phyloP scores from a whole-genome alignment of 2,888 invertebrate genomes.

The Chydorus sphaericus region DNA sequence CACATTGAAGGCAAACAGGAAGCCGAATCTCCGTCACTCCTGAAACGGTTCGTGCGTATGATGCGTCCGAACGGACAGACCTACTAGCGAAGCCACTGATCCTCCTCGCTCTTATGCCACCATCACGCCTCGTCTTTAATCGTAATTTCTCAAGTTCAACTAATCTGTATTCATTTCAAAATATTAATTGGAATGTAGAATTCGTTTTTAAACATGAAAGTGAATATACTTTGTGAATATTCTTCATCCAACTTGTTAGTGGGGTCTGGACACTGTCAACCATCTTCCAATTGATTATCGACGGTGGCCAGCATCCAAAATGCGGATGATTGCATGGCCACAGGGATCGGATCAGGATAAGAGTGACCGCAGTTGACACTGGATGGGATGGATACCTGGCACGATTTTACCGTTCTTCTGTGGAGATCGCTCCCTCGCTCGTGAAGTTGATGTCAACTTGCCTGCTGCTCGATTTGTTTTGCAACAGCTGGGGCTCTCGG shows the following conservation, averaged over 20 bases:
- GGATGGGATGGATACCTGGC: conserved; percentile 44
- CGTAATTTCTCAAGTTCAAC: conserved; percentile 62
- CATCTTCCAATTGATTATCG: conserved; percentile 82
- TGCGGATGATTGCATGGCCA: conserved; percentile 59
- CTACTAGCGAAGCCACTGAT: background rate
- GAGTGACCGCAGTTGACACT: conserved; percentile 29
- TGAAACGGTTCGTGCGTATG: conserved; percentile 2
- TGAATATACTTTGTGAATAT: conserved; percentile 55
- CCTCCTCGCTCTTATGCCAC: background rate
- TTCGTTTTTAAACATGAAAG: background rate
- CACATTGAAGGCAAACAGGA: conserved; percentile 6
- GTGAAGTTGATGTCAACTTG: no score
- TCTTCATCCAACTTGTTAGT: conserved; percentile 72
- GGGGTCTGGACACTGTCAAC: conserved; percentile 64
- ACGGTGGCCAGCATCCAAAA: conserved; percentile 66
- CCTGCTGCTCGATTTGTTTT: background rate
- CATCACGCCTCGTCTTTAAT: background rate
- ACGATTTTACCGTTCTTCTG: conserved; percentile 49
- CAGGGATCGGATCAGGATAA: conserved; percentile 58
- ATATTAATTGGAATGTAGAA: background rate
- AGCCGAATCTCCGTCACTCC: conserved; percentile 12
- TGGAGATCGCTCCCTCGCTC: conserved; percentile 56
- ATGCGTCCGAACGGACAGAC: background rate
- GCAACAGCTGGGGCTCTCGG: conserved; percentile 2
- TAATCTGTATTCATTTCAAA: conserved; percentile 34